Base-by-base conservation (phyloP, 35 echinoderm and acorn worm genomes). In the Hemicentrotus pulcherrimus region DNA sequence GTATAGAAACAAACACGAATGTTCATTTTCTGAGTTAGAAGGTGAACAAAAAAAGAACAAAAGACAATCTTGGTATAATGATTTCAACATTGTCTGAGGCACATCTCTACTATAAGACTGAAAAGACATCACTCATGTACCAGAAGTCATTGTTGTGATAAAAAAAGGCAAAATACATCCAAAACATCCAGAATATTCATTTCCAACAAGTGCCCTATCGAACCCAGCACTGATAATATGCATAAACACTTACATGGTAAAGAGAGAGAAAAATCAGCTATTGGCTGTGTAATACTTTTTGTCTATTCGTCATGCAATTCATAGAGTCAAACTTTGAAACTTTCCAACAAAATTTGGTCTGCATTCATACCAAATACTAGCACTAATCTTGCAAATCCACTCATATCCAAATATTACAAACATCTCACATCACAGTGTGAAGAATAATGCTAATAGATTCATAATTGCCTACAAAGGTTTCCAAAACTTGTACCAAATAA, bases 91-190 rank as follows among this genome's bases (percentile, higher is more conserved):
- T 28, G 65, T 78, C 65, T n/a, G 65, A 78, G 65, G 65, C 65
- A 78, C 65, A n/a, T 78, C 19, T 28, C 65, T 78, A 78, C 65
- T n/a, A 78, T 55, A 55, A 41, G 50, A 55, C 50, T 55, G 50
- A 55, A 55, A n/a, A 78, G 65, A 78, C 65, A 70, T 70, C 61
- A 70, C 61, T 70, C 61, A 78, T 78, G 65, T 78, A 78, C 65
- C 65, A 78, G 65, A 78, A 78, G 65, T 78, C n/a, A 78, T 78
- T 18, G 65, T 78, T 78, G 65, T 78, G 65, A 78, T 78, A 78
- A 78, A 78, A 78, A 78, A 78, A 78, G 65, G 65, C 65, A 78
- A 78, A 78, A 78, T 78, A 78, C 65, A 78, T 78, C 65, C 65
- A 78, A 78, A 78, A 78, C 65, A 78, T 78, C 65, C 28, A 78